Percentiles rank a stretch among this genome's conserved stretches.
phyloP scores from a whole-genome alignment of 2,113 vertebrate genomes.

The Podarcis cretensis region DNA sequence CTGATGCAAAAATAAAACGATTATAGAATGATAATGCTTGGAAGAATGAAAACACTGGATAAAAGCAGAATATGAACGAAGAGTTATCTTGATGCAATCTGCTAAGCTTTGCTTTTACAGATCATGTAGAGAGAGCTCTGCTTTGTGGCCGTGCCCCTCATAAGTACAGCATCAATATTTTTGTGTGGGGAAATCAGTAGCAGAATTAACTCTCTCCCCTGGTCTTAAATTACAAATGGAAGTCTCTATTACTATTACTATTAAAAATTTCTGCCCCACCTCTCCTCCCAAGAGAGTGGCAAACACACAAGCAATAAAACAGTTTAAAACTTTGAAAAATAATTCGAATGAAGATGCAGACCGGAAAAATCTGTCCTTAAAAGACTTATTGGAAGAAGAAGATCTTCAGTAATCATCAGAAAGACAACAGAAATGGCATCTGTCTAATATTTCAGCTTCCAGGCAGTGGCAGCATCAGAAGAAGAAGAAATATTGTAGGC shows the following conservation, averaged over 20 bases:
- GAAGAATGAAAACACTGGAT: conserved; percentile 14
- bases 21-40: background rate
- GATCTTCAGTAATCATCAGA: too few relatives aligned
- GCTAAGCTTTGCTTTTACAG: background rate
- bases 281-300: too few relatives aligned
- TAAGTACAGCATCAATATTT: background rate
- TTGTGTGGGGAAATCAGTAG: background rate
- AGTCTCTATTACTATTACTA: background rate
- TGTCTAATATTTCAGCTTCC: too few relatives aligned
- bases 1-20: conserved; percentile 29
- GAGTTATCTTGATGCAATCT: background rate
- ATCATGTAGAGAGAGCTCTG: background rate
- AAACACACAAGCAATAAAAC: too few relatives aligned
- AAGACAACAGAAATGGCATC: too few relatives aligned
- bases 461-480: background rate
- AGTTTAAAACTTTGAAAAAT: too few relatives aligned
- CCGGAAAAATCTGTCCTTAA: too few relatives aligned
- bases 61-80: background rate
- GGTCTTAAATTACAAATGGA: background rate
- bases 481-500: background rate
- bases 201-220: background rate
- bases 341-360: too few relatives aligned
- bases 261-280: too few relatives aligned
- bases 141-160: background rate
- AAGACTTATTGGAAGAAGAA: too few relatives aligned